Base-by-base conservation (phyloP, 1,140 invertebrate species). In the Aphidius gifuensis region DNA sequence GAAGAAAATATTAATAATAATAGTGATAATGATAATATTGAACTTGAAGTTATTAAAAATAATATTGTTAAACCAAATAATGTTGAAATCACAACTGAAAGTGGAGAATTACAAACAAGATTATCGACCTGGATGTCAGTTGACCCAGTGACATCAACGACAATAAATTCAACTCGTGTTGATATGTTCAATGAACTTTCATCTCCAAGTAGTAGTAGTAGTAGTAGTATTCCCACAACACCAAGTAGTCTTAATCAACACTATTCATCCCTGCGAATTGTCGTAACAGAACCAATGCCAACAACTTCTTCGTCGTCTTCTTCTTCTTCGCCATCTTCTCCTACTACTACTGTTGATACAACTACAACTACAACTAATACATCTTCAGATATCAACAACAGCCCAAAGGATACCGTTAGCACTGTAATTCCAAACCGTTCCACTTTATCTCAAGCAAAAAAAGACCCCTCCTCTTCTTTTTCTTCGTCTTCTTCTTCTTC, bases 261-360 rank as follows among this genome's bases (percentile, higher is more conserved):
- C 4, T 46, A 61, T 9, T 57, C 61, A 45, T 40, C 54, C 42
- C 51, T 71, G 49, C 62, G 68, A 23, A 71, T 71, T 49, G 64
- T 71, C 6, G 69, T 71, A 57, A 69, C 68, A 21, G 69, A 71
- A 55, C 60, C 66, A 21, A 51, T 42, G 32, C 6, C 21, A 45
- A 5, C 32, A 4, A 38, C 23, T 32, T 32, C 23, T 32, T 32
- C 23, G 1, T 32, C 23, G 1, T 32, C 23, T 32, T 32, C 23
- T 32, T 32, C 23, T 32, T 32, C 23, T 32, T 32, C 16, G 16
- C 16, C 16, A 0, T 16, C 16, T 32, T 3, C 23, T 32, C 4
- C 4, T 32, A 62, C 53, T 39, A 45, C 61, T 66, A 69, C 58
- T 54, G 45, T 49, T 54, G 61, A 53, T 57, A 9, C 55, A 23